A percentile compares a stretch with the other conserved stretches of the same genome.
These are phyloP conservation scores for Salpingus planirostris DNA, from an alignment of 2,888 invertebrate species.

Conservation along the genomic window DNA sequence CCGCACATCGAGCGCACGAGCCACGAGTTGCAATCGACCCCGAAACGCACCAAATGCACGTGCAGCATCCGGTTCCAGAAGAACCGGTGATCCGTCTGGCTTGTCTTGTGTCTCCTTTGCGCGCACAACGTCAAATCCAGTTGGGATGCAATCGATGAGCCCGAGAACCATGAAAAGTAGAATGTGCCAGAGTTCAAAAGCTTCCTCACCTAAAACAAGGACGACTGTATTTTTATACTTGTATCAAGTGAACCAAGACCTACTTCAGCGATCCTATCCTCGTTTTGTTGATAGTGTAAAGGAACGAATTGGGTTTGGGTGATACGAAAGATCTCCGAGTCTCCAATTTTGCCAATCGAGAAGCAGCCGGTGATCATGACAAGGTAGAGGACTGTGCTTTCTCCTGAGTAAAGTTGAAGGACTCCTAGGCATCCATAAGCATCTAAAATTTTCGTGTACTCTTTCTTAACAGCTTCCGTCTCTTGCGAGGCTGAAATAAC, in stretches of 20 bases:
- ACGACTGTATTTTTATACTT: background rate
- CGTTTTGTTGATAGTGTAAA: conserved; percentile 62
- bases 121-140: conserved; percentile 93
- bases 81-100: conserved; percentile 85
- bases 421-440: conserved; percentile 96
- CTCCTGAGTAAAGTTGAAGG: conserved; percentile 77
- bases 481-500: conserved; percentile 63
- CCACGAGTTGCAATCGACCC: conserved; percentile 87
- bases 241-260: conserved; percentile 5
- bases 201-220: conserved; percentile 52
- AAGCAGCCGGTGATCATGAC: conserved; percentile 93
- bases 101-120: conserved; percentile 75
- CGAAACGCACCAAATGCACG: conserved; percentile 84
- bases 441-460: conserved; percentile 85
- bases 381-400: conserved; percentile 76
- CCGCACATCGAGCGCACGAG: conserved; percentile 94
- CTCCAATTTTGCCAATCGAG: conserved; percentile 91
- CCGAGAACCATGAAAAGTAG: conserved; percentile 80
- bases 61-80: conserved; percentile 97
- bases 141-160: conserved; percentile 25
- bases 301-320: conserved; percentile 89
- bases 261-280: conserved; percentile 53
- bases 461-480: conserved; percentile 79
- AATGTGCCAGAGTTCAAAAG: conserved; percentile 96
- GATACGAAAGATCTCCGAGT: conserved; percentile 90